A percentile compares a stretch with the other conserved stretches of the same genome.
These are phyloP conservation scores for Hemiprocne comata DNA, from an alignment of 2,113 vertebrate genomes.

Conservation along the genomic window DNA sequence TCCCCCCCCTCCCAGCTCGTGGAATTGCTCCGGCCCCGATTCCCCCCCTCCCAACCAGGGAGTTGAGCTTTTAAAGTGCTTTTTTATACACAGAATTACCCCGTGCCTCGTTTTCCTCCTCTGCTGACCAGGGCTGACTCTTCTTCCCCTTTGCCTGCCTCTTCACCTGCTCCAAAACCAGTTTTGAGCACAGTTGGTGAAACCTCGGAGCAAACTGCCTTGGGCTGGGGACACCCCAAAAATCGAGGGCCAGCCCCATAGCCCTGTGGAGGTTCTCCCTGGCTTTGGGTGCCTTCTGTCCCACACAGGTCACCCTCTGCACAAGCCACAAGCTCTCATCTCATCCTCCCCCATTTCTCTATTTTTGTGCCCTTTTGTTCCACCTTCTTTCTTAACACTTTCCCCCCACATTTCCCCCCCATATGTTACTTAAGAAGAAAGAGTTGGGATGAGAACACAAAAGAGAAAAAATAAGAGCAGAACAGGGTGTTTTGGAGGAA, in stretches of 20 bases:
- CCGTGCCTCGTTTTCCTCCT: too few relatives aligned
- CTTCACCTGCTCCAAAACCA: too few relatives aligned
- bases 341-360: not conserved
- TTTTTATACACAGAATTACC: too few relatives aligned
- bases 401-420: not conserved
- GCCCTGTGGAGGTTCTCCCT: not conserved
- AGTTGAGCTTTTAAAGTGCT: too few relatives aligned
- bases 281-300: accelerated
- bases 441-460: not conserved
- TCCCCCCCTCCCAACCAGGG: too few relatives aligned
- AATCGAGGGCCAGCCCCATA: accelerated
- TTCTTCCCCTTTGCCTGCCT: too few relatives aligned
- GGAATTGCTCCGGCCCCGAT: not conserved
- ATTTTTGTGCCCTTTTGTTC: conserved; percentile 37
- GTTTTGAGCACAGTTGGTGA: too few relatives aligned
- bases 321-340: not conserved
- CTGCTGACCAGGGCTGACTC: too few relatives aligned
- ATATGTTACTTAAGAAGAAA: not conserved
- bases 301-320: accelerated
- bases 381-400: conserved; percentile 21
- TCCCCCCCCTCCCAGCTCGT: accelerated
- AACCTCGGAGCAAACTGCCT: too few relatives aligned
- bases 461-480: not conserved
- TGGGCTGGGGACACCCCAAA: too few relatives aligned
- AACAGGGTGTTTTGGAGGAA: not conserved